Percentiles rank a stretch among this genome's conserved stretches.
Conservation (phyloP, 1,140 invertebrate genomes). For the Sweltsa coloradensis region DNA sequence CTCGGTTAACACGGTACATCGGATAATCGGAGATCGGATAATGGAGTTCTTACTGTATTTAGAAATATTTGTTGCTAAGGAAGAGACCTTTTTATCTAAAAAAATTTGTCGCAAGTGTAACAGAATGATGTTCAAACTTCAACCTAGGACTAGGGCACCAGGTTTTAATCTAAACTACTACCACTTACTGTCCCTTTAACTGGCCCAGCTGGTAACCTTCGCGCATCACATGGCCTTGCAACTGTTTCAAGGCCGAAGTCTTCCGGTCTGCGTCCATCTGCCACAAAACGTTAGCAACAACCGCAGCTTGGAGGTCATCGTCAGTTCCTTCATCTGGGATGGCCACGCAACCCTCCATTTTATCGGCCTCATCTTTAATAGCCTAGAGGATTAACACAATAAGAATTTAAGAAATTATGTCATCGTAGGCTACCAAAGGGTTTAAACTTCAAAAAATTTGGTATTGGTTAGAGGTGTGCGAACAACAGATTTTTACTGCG, state of each 20-base stretch:
- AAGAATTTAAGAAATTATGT: slow-evolving; percentile 1
- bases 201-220: slow-evolving; percentile 64
- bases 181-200: slow-evolving; percentile 79
- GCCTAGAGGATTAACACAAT: slow-evolving; percentile 28
- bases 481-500: too few relatives aligned
- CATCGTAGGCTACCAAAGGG: not conserved
- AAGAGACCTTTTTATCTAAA: too few relatives aligned
- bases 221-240: slow-evolving; percentile 83
- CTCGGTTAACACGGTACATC: too few relatives aligned
- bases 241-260: slow-evolving; percentile 62
- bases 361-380: slow-evolving; percentile 39
- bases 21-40: too few relatives aligned
- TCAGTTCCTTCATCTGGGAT: slow-evolving; percentile 35
- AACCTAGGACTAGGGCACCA: too few relatives aligned
- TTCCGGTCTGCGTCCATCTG: slow-evolving; percentile 75
- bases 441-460: not conserved
- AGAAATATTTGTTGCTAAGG: too few relatives aligned
- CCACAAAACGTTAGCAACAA: slow-evolving; percentile 57
- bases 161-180: not conserved
- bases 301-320: slow-evolving; percentile 41
- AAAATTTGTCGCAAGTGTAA: too few relatives aligned
- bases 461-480: not conserved
- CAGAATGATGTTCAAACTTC: not conserved
- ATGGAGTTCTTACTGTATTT: too few relatives aligned
- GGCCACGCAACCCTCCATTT: slow-evolving; percentile 37